These are phyloP conservation scores for Caenorhabditis doughertyi DNA, from an alignment of 2,888 invertebrate species.

Conservation along the genomic window DNA sequence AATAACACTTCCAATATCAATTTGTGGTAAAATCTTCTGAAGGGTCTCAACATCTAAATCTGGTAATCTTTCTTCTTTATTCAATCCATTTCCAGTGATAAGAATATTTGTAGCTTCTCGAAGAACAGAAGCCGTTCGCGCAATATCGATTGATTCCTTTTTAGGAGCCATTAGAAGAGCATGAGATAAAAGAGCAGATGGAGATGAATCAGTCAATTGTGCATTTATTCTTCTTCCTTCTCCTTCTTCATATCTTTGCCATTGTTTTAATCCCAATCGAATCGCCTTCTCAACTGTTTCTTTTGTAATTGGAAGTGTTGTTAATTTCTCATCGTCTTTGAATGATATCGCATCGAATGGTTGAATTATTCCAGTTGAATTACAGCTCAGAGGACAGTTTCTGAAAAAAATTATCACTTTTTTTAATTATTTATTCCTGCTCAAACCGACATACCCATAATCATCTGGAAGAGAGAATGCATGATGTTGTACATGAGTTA, in stretches of 20 bases:
- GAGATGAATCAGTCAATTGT: slow-evolving; percentile 50
- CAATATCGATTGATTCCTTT: slow-evolving; percentile 80
- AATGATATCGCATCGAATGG: slow-evolving; percentile 73
- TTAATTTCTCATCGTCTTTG: slow-evolving; percentile 79
- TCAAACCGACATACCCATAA: slow-evolving; percentile 75
- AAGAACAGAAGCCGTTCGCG: slow-evolving; percentile 79
- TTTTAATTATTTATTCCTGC: neutral
- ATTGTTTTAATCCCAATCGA: slow-evolving; percentile 79
- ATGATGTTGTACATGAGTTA: slow-evolving; percentile 78
- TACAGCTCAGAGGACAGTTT: slow-evolving; percentile 80
- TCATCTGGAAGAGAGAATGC: slow-evolving; percentile 80
- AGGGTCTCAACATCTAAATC: slow-evolving; percentile 78
- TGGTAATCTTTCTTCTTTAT: slow-evolving; percentile 76
- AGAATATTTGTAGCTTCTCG: slow-evolving; percentile 81
- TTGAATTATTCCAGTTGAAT: slow-evolving; percentile 74
- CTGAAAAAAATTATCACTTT: slow-evolving; percentile 55
- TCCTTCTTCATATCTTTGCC: slow-evolving; percentile 74
- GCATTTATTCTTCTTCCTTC: slow-evolving; percentile 73
- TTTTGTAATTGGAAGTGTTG: slow-evolving; percentile 79
- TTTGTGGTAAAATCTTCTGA: slow-evolving; percentile 79
- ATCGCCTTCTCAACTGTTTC: slow-evolving; percentile 81
- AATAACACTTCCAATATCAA: slow-evolving; percentile 79
- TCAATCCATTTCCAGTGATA: slow-evolving; percentile 78
- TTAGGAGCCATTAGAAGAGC: slow-evolving; percentile 81
- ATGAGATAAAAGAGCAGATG: slow-evolving; percentile 77